These are phyloP conservation scores for Haliaeetus leucogaster DNA, from an alignment of 2,113 vertebrate genomes.

Conservation along the genomic window DNA sequence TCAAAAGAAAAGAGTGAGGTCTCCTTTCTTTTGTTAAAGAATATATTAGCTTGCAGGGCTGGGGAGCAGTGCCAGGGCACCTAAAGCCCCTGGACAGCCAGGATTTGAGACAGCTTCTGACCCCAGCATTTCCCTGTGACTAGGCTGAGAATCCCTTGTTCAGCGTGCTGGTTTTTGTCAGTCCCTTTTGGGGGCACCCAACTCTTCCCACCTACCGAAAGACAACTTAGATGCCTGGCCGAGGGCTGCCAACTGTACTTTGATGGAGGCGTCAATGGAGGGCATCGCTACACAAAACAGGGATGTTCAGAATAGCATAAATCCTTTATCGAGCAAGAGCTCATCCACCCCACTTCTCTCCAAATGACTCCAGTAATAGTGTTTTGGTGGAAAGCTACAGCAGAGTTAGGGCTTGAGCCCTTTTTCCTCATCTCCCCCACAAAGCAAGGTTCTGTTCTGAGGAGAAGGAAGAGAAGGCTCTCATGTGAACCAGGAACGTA, in stretches of 20 bases:
- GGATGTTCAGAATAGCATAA: background rate
- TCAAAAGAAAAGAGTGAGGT: background rate
- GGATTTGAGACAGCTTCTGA: background rate
- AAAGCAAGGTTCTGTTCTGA: background rate
- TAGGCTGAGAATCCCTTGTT: background rate
- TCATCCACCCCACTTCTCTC: background rate
- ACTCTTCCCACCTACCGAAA: background rate
- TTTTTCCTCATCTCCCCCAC: background rate
- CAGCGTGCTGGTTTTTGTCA: fast-evolving
- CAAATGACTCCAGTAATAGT: background rate
- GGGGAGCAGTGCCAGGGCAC: background rate
- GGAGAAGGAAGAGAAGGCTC: background rate
- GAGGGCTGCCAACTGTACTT: background rate
- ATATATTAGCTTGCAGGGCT: background rate
- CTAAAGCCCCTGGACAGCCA: background rate
- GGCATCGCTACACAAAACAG: background rate
- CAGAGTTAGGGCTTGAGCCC: background rate
- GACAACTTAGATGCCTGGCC: background rate
- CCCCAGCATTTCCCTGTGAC: background rate
- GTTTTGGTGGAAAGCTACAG: background rate
- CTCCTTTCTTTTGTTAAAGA: background rate
- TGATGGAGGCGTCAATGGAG: background rate
- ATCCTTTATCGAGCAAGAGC: background rate
- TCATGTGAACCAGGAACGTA: background rate
- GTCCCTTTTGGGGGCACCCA: background rate